Percentiles rank a stretch among this genome's conserved stretches.
Evolutionary conservation across 2,113 vertebrate species (phyloP).

Genomic region (Rhabdornis inornatus): DNA sequence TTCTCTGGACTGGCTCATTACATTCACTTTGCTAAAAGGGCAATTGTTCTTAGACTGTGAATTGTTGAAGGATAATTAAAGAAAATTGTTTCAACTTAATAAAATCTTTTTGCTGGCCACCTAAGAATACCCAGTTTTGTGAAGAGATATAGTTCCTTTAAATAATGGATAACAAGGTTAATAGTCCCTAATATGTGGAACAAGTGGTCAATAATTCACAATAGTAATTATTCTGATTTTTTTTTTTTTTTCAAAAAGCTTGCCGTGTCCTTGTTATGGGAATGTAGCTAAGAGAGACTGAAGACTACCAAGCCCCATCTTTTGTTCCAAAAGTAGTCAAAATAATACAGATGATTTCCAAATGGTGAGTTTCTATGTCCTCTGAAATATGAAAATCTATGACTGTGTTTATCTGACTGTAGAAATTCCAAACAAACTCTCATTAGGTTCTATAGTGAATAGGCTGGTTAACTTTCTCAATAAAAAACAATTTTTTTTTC

Average conservation of each 20-base stretch:
- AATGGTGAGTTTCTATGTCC: background rate
- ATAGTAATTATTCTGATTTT: background rate
- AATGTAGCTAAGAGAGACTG: background rate
- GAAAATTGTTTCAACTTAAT: background rate
- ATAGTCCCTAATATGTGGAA: background rate
- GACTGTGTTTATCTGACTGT: background rate
- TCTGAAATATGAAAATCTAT: background rate
- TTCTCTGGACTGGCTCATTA: background rate
- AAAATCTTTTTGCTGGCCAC: background rate
- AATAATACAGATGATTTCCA: background rate
- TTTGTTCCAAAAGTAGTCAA: background rate
- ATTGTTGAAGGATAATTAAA: background rate
- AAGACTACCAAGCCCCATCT: background rate
- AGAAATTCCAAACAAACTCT: background rate
- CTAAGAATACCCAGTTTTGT: background rate
- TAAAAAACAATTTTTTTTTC: background rate
- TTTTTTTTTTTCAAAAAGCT: background rate
- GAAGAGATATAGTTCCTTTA: background rate
- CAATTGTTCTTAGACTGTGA: background rate
- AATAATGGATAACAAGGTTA: background rate
- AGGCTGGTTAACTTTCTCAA: background rate
- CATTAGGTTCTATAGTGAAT: background rate
- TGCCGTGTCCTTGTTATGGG: background rate
- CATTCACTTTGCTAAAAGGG: background rate
- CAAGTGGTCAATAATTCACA: background rate